These are phyloP conservation scores for Rhagonycha fulva DNA, from an alignment of 2,888 invertebrate species.

Conservation along the genomic window DNA sequence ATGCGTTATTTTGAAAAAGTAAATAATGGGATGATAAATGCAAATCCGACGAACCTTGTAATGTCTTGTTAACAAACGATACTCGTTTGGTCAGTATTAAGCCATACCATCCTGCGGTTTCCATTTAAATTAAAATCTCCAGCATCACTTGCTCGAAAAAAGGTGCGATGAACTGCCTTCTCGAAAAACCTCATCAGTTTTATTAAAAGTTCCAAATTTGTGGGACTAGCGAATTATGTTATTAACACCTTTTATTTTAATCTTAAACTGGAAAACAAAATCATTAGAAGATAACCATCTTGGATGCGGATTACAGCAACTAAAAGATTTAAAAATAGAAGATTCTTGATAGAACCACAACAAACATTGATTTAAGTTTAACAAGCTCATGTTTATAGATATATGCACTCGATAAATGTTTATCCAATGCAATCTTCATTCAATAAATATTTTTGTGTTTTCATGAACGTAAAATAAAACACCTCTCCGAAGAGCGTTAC, in stretches of 20 bases:
- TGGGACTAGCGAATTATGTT: not conserved
- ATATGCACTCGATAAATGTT: not conserved
- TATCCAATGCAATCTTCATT: not conserved
- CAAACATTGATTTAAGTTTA: not conserved
- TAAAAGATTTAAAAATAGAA: not conserved
- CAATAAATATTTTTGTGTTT: not conserved
- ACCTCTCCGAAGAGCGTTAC: not conserved
- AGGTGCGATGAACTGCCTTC: not conserved
- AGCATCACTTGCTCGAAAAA: not conserved
- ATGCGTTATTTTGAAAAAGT: constrained; percentile 1
- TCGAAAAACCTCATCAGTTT: not conserved
- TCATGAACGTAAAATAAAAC: not conserved
- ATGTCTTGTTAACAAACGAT: constrained; percentile 14
- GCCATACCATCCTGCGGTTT: not conserved
- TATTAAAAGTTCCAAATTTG: not conserved
- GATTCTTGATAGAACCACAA: not conserved
- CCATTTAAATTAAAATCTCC: constrained; percentile 8
- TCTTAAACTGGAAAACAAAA: not conserved
- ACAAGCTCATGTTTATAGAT: not conserved
- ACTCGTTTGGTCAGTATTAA: constrained; percentile 9
- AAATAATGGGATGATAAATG: constrained; percentile 1
- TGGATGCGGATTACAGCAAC: not conserved
- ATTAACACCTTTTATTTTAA: not conserved
- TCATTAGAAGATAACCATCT: not conserved
- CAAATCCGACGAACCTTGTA: constrained; percentile 4